phyloP scores from a whole-genome alignment of 1,140 invertebrate genomes.

The Heliconius hermathena region DNA sequence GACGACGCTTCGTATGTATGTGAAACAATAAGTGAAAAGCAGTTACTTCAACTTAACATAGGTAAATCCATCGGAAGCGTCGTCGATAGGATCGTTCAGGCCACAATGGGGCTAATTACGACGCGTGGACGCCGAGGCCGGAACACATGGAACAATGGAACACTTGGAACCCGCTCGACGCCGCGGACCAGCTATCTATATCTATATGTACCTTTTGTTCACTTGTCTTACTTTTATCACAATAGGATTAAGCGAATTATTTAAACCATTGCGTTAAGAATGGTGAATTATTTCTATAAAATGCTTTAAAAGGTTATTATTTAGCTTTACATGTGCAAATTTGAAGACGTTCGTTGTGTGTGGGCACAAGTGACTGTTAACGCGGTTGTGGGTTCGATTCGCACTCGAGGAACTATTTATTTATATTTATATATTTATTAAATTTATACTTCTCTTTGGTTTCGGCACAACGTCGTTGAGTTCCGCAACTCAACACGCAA shows the following conservation, averaged over 20 bases:
- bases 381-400: too few species aligned
- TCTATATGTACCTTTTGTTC: constrained; percentile 50
- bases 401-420: too few species aligned
- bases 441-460: too few species aligned
- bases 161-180: constrained; percentile 13
- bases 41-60: constrained; percentile 51
- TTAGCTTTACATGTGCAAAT: neutral
- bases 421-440: too few species aligned
- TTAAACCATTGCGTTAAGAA: constrained; percentile 11
- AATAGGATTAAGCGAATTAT: constrained; percentile 43
- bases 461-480: too few species aligned
- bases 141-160: constrained; percentile 60
- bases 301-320: neutral
- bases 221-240: constrained; percentile 47
- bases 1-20: constrained; percentile 12
- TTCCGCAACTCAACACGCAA: too few species aligned
- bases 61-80: constrained; percentile 77
- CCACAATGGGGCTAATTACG: constrained; percentile 77
- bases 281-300: neutral
- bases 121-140: constrained; percentile 57
- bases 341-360: too few species aligned
- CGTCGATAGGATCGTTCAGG: constrained; percentile 69
- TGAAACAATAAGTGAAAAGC: constrained; percentile 74
- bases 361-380: too few species aligned
- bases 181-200: constrained; percentile 42